Evolutionary conservation across 1,140 invertebrate species (phyloP).

Genomic region (Glomeris maerens): DNA sequence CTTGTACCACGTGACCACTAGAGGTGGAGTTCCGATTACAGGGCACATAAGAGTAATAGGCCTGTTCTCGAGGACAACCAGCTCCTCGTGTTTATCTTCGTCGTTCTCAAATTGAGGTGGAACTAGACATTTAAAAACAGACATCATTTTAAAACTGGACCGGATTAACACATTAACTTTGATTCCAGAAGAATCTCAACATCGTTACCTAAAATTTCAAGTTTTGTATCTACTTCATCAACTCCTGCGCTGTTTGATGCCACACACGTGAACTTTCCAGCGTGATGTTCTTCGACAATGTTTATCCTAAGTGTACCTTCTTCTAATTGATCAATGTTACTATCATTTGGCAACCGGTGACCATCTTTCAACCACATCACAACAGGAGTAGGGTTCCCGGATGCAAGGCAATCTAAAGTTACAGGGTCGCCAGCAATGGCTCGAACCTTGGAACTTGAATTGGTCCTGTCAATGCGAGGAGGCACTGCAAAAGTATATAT

Average conservation of each 20-base stretch:
- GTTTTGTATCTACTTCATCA: conserved; percentile 18
- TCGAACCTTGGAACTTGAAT: not conserved
- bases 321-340: not conserved
- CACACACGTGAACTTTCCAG: conserved; percentile 28
- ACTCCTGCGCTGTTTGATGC: conserved; percentile 19
- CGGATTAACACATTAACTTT: not conserved
- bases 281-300: conserved; percentile 6
- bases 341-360: conserved; percentile 2
- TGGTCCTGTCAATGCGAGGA: not conserved
- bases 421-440: not conserved
- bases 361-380: conserved; percentile 35
- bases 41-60: conserved; percentile 21
- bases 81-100: not conserved
- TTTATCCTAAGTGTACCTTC: conserved; percentile 5
- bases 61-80: conserved; percentile 3
- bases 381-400: conserved; percentile 26
- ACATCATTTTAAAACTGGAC: not conserved
- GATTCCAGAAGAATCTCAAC: conserved; percentile 27
- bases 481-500: not conserved
- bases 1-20: conserved; percentile 27
- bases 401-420: conserved; percentile 29
- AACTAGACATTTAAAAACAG: not conserved
- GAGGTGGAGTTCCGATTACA: conserved; percentile 25
- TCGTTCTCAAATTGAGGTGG: not conserved
- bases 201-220: conserved; percentile 24